Evolutionary conservation across 2,797 vertebrate genomes (phyloP).

Genomic region (Falco peregrinus): DNA sequence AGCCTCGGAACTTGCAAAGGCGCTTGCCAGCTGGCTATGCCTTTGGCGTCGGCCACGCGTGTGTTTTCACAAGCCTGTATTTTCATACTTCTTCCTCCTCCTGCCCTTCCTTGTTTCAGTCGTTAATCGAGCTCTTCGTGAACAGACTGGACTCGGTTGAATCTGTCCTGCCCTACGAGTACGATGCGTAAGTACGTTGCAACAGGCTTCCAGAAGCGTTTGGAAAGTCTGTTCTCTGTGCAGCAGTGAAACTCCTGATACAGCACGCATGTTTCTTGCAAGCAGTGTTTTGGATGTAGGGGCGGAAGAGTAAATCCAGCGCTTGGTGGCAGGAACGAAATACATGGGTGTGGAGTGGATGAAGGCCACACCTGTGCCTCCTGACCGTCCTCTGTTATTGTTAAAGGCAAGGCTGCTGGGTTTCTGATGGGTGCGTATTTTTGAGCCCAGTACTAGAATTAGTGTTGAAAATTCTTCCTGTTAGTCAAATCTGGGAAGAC

Average conservation of each 20-base stretch:
- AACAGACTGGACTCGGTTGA: constrained; percentile 91
- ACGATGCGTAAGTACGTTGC: constrained; percentile 85
- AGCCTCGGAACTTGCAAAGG: neutral
- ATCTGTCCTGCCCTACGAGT: constrained; percentile 89
- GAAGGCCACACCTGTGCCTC: neutral
- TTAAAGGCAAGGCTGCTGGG: neutral
- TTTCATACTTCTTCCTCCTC: neutral
- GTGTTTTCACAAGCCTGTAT: neutral
- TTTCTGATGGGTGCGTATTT: neutral
- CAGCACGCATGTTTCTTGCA: accelerated
- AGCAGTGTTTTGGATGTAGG: neutral
- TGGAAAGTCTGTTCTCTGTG: neutral
- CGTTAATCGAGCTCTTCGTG: constrained; percentile 85
- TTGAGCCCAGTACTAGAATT: neutral
- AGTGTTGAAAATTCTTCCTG: neutral
- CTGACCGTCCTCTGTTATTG: neutral
- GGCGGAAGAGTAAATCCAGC: neutral
- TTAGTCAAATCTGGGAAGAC: neutral
- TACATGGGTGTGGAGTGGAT: neutral
- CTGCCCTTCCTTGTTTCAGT: constrained; percentile 65
- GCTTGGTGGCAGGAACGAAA: neutral
- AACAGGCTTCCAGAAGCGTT: neutral
- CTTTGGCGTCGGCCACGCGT: accelerated
- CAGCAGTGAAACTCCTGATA: no score
- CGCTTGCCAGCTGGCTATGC: neutral